These are phyloP conservation scores for Chondrilla cf. caribensis DNA, from an alignment of 37 sponge, comb jelly and placozoan species.

Conservation along the genomic window DNA sequence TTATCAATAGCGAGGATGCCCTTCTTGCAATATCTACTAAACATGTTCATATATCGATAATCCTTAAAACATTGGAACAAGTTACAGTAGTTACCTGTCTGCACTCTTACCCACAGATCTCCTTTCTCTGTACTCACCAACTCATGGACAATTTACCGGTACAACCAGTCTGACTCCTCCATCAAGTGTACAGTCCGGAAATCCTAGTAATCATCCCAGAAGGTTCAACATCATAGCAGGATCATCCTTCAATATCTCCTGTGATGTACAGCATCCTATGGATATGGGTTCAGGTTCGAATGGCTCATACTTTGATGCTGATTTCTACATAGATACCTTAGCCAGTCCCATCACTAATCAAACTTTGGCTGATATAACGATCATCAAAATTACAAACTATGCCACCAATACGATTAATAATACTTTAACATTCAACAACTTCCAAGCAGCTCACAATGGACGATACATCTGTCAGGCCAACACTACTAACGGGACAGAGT, in stretches of 20 bases:
- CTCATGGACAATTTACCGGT: too few species aligned
- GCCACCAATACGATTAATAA: not conserved
- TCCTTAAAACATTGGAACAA: too few species aligned
- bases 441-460: conserved; percentile 12
- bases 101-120: too few species aligned
- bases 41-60: too few species aligned
- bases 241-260: conserved; percentile 14
- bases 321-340: not conserved
- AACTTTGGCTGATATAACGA: not conserved
- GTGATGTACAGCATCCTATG: not conserved
- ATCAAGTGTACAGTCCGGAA: too few species aligned
- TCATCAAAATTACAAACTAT: not conserved
- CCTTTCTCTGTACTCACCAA: too few species aligned
- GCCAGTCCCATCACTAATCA: not conserved
- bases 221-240: not conserved
- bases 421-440: not conserved
- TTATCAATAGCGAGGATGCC: too few species aligned
- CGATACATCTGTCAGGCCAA: not conserved
- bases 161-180: too few species aligned
- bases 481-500: not conserved
- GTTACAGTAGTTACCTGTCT: too few species aligned
- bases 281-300: too few species aligned
- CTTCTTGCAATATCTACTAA: too few species aligned
- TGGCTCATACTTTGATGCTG: not conserved
- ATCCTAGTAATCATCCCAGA: too few species aligned